Percentiles rank a stretch among this genome's conserved stretches.
These are phyloP conservation scores for Agonopterix alstromeriana DNA, from an alignment of 2,888 invertebrate genomes.

Conservation along the genomic window DNA sequence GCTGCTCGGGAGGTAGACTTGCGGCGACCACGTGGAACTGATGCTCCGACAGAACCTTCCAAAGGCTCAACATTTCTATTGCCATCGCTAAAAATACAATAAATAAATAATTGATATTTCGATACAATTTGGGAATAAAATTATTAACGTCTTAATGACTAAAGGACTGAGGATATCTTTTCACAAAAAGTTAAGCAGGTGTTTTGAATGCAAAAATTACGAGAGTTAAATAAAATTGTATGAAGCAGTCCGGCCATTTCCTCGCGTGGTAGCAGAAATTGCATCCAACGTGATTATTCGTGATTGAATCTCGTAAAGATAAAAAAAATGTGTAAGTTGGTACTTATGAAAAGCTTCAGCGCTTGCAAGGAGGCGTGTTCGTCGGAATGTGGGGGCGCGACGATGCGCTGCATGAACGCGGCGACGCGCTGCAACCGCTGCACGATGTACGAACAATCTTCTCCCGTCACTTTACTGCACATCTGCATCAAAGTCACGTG, in stretches of 20 bases:
- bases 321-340: conserved; percentile 17
- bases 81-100: conserved; percentile 73
- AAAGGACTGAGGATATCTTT: too few species aligned
- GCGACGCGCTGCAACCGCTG: conserved; percentile 85
- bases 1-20: conserved; percentile 81
- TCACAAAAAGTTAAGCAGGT: too few species aligned
- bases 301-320: neutral
- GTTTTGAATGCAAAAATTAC: too few species aligned
- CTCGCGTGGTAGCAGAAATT: too few species aligned
- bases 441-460: conserved; percentile 84
- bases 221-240: too few species aligned
- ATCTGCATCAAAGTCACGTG: neutral
- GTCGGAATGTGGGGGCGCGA: conserved; percentile 55
- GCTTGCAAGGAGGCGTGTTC: conserved; percentile 88
- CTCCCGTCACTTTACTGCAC: conserved; percentile 80
- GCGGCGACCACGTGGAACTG: conserved; percentile 89
- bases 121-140: too few species aligned
- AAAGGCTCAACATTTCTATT: conserved; percentile 93
- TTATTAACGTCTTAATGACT: too few species aligned
- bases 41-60: conserved; percentile 95
- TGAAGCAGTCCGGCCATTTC: too few species aligned
- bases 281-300: too few species aligned
- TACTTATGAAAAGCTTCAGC: conserved; percentile 82
- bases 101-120: neutral
- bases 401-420: conserved; percentile 78